Conservation (phyloP, 2,888 invertebrate species). For the Philereme transversata region DNA sequence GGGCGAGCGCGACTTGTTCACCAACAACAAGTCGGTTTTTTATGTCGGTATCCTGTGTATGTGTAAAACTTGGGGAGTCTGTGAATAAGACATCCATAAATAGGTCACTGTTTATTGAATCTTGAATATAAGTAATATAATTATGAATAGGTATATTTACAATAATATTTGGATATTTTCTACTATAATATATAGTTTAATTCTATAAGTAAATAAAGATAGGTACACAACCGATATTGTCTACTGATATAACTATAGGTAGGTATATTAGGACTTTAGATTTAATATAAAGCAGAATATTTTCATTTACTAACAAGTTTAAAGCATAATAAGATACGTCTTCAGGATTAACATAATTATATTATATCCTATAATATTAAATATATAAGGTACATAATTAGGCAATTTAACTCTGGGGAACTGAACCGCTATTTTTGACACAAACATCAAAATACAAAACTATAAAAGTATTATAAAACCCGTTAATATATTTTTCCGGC, state of each 20-base stretch:
- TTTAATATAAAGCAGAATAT: conserved; percentile 24
- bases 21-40: too few species aligned
- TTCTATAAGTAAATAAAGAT: conserved; percentile 65
- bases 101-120: conserved; percentile 72
- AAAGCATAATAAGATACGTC: conserved; percentile 36
- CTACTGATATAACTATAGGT: conserved; percentile 39
- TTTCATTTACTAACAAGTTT: conserved; percentile 18
- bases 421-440: conserved; percentile 9
- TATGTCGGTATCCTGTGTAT: too few species aligned
- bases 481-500: conserved; percentile 21
- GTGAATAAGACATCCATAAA: conserved; percentile 41
- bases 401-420: conserved; percentile 29
- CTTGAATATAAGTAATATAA: conserved; percentile 65
- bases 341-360: conserved; percentile 13
- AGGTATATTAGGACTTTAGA: conserved; percentile 17
- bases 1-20: too few species aligned
- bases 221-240: conserved; percentile 67
- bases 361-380: conserved; percentile 6
- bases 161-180: conserved; percentile 63
- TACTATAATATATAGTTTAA: conserved; percentile 60
- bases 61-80: too few species aligned
- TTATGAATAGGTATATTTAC: conserved; percentile 75
- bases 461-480: conserved; percentile 23
- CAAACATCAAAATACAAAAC: conserved; percentile 24
- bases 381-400: conserved; percentile 21